Conservation (phyloP, 2,113 vertebrate genomes). For the Acrocephalus kingi region DNA sequence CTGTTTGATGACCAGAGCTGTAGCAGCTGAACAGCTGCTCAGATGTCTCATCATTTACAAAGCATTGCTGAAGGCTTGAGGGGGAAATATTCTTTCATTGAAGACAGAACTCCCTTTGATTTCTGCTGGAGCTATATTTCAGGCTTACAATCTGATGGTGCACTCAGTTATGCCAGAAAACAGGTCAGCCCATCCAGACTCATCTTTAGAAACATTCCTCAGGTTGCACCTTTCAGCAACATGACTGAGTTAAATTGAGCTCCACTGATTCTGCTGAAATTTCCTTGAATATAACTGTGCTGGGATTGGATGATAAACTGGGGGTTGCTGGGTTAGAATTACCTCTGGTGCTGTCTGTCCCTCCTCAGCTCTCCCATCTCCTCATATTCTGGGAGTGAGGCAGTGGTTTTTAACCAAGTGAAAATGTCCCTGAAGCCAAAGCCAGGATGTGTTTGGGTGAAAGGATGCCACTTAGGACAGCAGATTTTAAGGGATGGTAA, state of each 20-base stretch:
- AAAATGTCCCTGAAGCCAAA: background rate
- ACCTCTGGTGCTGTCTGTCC: background rate
- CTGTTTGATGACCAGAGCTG: background rate
- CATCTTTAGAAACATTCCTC: background rate
- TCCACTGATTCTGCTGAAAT: background rate
- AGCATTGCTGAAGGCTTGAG: background rate
- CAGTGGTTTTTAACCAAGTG: background rate
- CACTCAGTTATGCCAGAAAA: background rate
- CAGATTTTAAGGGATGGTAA: background rate
- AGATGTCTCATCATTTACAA: background rate
- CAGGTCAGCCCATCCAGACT: background rate
- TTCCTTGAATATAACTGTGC: background rate
- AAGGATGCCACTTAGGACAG: background rate
- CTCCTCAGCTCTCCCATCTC: background rate
- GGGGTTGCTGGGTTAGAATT: background rate
- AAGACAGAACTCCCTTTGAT: background rate
- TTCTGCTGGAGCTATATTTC: background rate
- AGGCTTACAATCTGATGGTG: background rate
- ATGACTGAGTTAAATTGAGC: background rate
- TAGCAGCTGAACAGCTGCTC: background rate
- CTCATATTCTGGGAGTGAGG: background rate
- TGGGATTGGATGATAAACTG: background rate
- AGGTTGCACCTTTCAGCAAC: background rate
- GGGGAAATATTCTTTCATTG: background rate
- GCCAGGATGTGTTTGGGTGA: background rate